Percentiles rank a stretch among this genome's conserved stretches.
phyloP scores from a whole-genome alignment of 2,113 vertebrate species.

The Limnothrissa miodon region DNA sequence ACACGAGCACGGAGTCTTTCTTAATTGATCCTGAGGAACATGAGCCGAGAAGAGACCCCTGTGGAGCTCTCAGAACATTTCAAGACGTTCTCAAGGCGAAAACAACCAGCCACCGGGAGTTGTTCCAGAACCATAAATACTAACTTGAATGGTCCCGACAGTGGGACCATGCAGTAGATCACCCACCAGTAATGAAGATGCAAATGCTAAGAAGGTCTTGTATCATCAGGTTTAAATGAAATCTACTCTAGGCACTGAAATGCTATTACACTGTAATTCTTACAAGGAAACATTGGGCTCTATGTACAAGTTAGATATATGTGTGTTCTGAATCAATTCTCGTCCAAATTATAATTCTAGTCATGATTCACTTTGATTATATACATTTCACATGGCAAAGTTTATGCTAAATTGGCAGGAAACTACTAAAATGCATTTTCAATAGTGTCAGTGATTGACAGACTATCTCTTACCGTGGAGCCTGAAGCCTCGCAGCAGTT shows the following conservation, averaged over 20 bases:
- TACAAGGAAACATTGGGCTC: not conserved
- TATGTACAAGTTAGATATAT: not conserved
- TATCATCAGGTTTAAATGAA: not conserved
- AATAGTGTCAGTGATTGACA: not conserved
- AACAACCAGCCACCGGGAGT: not conserved
- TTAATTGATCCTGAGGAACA: constrained; percentile 10
- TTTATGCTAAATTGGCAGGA: not conserved
- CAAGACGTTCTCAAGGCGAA: not conserved
- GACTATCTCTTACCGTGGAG: constrained; percentile 72
- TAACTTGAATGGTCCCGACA: not conserved
- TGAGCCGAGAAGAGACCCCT: not conserved
- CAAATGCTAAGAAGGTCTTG: not conserved
- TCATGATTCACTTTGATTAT: not conserved
- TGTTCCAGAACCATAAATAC: constrained; percentile 16
- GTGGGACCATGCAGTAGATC: not conserved
- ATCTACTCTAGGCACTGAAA: not conserved
- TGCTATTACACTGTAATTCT: not conserved
- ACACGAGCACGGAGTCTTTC: not conserved
- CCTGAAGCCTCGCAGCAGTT: constrained; percentile 83
- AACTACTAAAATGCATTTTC: not conserved
- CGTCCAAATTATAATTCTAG: not conserved
- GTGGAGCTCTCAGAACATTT: not conserved
- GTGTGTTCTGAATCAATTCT: too few species aligned
- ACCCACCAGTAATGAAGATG: not conserved
- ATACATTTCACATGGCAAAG: not conserved